Base-by-base conservation (phyloP, 2,888 invertebrate genomes). In the Mylabris sibirica region DNA sequence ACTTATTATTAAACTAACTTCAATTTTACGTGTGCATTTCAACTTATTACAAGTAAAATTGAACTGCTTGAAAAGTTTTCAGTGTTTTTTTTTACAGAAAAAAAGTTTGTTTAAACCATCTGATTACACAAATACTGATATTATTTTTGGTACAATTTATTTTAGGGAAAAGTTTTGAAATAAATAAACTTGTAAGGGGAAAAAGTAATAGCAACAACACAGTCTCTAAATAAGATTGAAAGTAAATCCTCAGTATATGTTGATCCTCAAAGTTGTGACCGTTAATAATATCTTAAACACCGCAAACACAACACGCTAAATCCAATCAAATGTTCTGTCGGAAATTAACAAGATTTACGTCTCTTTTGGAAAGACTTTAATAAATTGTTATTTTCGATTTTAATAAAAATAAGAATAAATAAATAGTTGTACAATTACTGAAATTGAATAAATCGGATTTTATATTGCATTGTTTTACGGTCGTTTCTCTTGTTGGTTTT, bases 261-360 rank as follows among this genome's bases (percentile, higher is more conserved):
- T 78, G 78, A 78, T 77, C 78, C 77, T 72, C 62, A 67, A 69
- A 72, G 75, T 73, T 74, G 76, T 74, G 75, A 74, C 75, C 77
- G 75, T 78, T 78, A 78, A 78, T 78, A 74, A 78, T 77, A 76
- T 76, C 76, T 71, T 76, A 76, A 74, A 74, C 76, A 76, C 70
- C 6, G 30, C 3, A 74, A 75, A 77, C 73, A 74, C 75, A 75
- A 74, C n/a, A n/a, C 75, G 72, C 69, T 72, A 60, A 61, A 71
- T 66, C 74, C 76, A 75, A 75, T 77, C 74, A 76, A 70, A 72
- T 69, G 70, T 65, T 63, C 65, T 66, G 63, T 67, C 68, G 69
- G 72, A 76, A 73, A 76, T 78, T 78, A 77, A 74, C 75, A 73
- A 72, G 75, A 72, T 61, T 35, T 59, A 22, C 35, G 63, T 63